Evolutionary conservation across 2,888 invertebrate genomes (phyloP), one percentile per base, ranked within the genome.

Genomic region (Zootermopsis nevadensis): DNA sequence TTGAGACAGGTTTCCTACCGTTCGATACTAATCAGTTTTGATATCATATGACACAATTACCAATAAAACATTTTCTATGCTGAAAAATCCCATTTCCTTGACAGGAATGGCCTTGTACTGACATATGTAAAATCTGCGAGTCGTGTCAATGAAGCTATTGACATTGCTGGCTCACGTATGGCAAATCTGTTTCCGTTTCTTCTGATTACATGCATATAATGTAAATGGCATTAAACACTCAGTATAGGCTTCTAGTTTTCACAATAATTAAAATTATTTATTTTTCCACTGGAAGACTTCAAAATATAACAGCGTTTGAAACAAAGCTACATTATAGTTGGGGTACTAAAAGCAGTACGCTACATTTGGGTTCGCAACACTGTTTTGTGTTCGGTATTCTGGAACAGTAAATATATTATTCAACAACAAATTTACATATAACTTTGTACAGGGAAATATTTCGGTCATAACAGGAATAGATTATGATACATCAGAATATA

Each of bases 381-480:
- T 27, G 27, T n/a, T 48, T 19, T 48, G 48, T 19, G 15, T 48
- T 12, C 48, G 19, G 48, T 48, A 15, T 48, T 19, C 8, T 60
- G 60, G 60, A 60, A 60, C n/a, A 60, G 15, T 42, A 19, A 19
- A 15, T 60, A 60, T 74, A 35, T n/a, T 35, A 38, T 38, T 74
- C 33, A 38, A 35, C 35, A 74, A 38, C 8, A 74, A 27, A 35
- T 24, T 38, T 38, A 38, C 38, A 38, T 1, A 38, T 1, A 74
- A 35, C 35, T 74, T n/a, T 42, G 42, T 74, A 74, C 38, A 74
- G 38, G 31, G 27, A 38, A 74, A 38, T 38, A 74, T 33, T 72
- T 30, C 10, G 69, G n/a, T 69, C 19, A 69, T 30, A 69, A 69
- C 69, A 74, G 74, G 24, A 74, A 74, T 74, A 74, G 42, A 38